These are phyloP conservation scores for Cenopis cana DNA, from an alignment of 2,888 invertebrate genomes.

Conservation along the genomic window DNA sequence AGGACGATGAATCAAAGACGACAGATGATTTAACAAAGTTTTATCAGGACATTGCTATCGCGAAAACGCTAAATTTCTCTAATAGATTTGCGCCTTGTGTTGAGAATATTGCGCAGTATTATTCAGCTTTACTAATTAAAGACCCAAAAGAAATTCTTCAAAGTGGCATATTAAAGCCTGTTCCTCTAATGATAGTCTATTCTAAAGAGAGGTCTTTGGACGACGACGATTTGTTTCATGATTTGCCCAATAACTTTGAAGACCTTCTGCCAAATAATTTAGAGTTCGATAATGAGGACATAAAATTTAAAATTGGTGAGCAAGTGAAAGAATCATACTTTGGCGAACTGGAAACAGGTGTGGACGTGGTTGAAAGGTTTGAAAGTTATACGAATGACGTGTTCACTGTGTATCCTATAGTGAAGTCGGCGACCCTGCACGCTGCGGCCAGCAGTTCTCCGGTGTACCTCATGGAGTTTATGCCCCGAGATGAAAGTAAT, in stretches of 20 bases:
- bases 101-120: conserved; percentile 55
- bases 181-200: conserved; percentile 67
- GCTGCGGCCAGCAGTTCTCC: conserved; percentile 58
- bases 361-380: conserved; percentile 55
- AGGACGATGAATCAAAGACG: conserved; percentile 49
- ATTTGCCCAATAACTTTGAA: conserved; percentile 60
- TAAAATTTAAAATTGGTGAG: conserved; percentile 58
- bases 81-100: conserved; percentile 66
- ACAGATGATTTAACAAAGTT: conserved; percentile 57
- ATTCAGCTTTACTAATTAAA: conserved; percentile 55
- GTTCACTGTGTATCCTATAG: conserved; percentile 65
- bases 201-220: conserved; percentile 55
- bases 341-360: conserved; percentile 49
- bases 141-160: conserved; percentile 64
- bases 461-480: conserved; percentile 68
- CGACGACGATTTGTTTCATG: conserved; percentile 54
- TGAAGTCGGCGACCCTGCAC: conserved; percentile 65
- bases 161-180: conserved; percentile 58
- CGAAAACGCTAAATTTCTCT: conserved; percentile 54
- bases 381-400: conserved; percentile 69
- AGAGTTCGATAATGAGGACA: conserved; percentile 56
- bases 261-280: conserved; percentile 70
- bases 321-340: conserved; percentile 72
- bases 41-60: conserved; percentile 54
- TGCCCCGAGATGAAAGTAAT: conserved; percentile 47